phyloP scores from a whole-genome alignment of 2,888 invertebrate genomes.

The Ophioninae sp. region DNA sequence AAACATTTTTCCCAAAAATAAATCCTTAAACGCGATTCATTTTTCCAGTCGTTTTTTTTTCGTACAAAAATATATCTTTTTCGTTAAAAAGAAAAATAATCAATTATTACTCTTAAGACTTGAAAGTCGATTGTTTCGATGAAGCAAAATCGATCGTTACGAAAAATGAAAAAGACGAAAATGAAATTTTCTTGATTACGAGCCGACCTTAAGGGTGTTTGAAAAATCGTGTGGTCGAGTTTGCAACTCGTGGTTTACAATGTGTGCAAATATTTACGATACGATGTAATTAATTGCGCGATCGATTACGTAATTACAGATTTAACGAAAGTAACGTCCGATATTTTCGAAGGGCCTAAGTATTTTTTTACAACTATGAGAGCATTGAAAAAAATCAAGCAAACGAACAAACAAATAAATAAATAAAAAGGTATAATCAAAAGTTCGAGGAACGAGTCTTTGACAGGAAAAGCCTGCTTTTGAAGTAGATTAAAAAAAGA shows the following conservation, averaged over 20 bases:
- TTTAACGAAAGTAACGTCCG: constrained; percentile 66
- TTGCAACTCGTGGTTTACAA: not conserved
- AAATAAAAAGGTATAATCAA: constrained; percentile 26
- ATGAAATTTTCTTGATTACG: not conserved
- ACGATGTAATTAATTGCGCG: constrained; percentile 25
- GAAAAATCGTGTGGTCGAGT: not conserved
- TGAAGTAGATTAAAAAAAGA: too few species aligned
- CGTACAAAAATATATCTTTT: too few species aligned
- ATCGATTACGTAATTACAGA: constrained; percentile 39
- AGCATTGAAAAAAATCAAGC: constrained; percentile 26
- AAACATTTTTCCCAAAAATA: not conserved
- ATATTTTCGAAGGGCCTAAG: constrained; percentile 69
- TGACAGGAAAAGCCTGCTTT: too few species aligned
- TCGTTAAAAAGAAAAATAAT: not conserved
- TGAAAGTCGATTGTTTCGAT: not conserved
- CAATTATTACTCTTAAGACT: not conserved
- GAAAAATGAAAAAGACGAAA: not conserved
- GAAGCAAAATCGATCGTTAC: not conserved
- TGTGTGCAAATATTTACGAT: constrained; percentile 26
- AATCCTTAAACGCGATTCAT: not conserved
- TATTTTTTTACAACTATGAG: constrained; percentile 67
- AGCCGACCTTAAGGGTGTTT: not conserved
- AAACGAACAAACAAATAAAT: too few species aligned
- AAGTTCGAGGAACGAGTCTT: constrained; percentile 40
- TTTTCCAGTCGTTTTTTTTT: too few species aligned